phyloP scores from a whole-genome alignment of 2,888 invertebrate species.

The Drosophila macrospina region DNA sequence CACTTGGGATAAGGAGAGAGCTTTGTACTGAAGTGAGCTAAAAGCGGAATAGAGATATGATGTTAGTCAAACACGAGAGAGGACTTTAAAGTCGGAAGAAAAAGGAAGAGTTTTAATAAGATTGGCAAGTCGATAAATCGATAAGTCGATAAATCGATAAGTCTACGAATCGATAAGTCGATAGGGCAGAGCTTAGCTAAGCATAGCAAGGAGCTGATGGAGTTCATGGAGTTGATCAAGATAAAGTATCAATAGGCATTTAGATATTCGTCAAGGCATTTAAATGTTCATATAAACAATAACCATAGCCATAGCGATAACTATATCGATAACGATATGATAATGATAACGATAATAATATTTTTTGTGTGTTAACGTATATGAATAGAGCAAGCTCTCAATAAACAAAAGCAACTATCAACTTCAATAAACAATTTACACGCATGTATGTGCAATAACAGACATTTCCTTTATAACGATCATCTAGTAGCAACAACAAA shows the following conservation, averaged over 20 bases:
- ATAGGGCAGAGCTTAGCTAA: constrained; percentile 20
- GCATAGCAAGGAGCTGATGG: not conserved
- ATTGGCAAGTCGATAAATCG: not conserved
- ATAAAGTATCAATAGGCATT: constrained; percentile 28
- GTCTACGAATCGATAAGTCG: not conserved
- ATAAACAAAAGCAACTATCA: constrained; percentile 1
- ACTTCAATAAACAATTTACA: not conserved
- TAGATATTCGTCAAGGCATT: constrained; percentile 22
- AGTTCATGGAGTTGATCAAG: constrained; percentile 1
- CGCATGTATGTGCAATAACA: not conserved
- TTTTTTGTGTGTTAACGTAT: not conserved
- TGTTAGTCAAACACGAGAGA: not conserved
- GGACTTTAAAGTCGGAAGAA: constrained; percentile 2
- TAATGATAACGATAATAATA: constrained; percentile 6
- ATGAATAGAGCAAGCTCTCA: not conserved
- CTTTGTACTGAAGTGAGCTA: constrained; percentile 10
- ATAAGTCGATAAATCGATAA: not conserved
- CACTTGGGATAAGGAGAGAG: not conserved
- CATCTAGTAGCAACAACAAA: not conserved
- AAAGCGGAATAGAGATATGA: constrained; percentile 9
- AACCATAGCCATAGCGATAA: constrained; percentile 3
- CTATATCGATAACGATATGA: not conserved
- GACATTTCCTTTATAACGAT: not conserved
- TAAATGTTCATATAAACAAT: constrained; percentile 11
- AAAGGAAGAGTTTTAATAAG: not conserved